Conservation (phyloP, 2,113 vertebrate species). For the Chaetodon auriga region DNA sequence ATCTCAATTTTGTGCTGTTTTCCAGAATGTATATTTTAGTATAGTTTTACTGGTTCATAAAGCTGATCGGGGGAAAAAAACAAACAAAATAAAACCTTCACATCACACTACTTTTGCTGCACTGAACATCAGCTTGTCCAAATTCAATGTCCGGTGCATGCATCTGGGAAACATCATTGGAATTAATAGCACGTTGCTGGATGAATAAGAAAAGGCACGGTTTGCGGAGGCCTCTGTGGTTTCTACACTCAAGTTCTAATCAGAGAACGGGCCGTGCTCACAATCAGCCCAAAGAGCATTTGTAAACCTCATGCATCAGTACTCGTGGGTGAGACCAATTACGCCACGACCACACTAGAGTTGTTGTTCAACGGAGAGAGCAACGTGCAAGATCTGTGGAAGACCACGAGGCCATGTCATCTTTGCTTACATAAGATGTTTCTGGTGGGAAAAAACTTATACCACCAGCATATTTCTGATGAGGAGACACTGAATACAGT, state of each 20-base stretch:
- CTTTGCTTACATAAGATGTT: slow-evolving; percentile 13
- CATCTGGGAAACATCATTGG: slow-evolving; percentile 62
- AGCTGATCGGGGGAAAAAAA: neutral
- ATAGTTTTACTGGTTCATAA: neutral
- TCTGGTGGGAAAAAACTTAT: neutral
- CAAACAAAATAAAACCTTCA: slow-evolving; percentile 21
- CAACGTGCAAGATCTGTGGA: slow-evolving; percentile 1
- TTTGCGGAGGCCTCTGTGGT: slow-evolving; percentile 11
- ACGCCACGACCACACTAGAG: neutral
- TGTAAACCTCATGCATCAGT: slow-evolving; percentile 30
- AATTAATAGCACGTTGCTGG: slow-evolving; percentile 47
- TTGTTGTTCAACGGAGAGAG: slow-evolving; percentile 22
- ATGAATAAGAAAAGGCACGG: slow-evolving; percentile 12
- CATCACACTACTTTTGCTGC: slow-evolving; percentile 30
- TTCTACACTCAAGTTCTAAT: slow-evolving; percentile 23
- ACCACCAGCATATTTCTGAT: slow-evolving; percentile 16
- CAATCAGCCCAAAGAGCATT: slow-evolving; percentile 23
- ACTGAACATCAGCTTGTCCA: slow-evolving; percentile 48
- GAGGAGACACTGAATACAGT: slow-evolving; percentile 27
- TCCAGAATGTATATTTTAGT: neutral
- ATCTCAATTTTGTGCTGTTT: slow-evolving; percentile 1
- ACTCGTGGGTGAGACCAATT: slow-evolving; percentile 15
- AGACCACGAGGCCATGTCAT: slow-evolving; percentile 33
- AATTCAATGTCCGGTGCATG: slow-evolving; percentile 31
- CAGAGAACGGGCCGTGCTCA: slow-evolving; percentile 2